Evolutionary conservation across 2,888 invertebrate genomes (phyloP), one percentile per base, ranked within the genome.

Genomic region (Stegophylla sp.): DNA sequence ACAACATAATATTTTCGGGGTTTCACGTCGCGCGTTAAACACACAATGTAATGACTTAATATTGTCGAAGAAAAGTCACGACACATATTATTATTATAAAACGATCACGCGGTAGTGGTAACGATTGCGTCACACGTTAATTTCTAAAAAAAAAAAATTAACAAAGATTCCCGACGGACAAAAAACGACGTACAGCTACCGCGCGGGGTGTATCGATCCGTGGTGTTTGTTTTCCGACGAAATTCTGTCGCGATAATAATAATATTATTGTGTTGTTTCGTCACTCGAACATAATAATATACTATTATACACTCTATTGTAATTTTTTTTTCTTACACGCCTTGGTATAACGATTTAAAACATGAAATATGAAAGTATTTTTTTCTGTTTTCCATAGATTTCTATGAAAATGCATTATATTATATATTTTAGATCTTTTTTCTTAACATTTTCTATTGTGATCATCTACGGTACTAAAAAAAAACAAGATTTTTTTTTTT

Each of bases 1-100:
- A 56, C 43, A 23, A 43, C 10, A 72, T n/a, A n/a, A n/a, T n/a
- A n/a, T n/a, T n/a, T 72, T 72, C 56, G 23, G 53, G 41, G 41
- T 72, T 41, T 43, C 23, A 41, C 72, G 17, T 56, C 23, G 43
- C 12, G 17, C n/a, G 41, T 9, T 34, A 56, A 43, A 26, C 23
- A 56, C 41, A 23, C 56, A 72, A 72, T 23, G 53, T 72, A 72
- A 72, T 23, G 53, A 56, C 56, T 72, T 41, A 56, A 72, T n/a
- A n/a, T 72, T 72, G 41, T 69, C 17, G 1, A 34, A 56, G 41
- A 43, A 56, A 56, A 72, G 41, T 72, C 56, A 56, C 72, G 56
- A 26, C 56, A 56, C 43, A 10, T 10, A 15, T 41, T 43, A 56
- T 41, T 56, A 56, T 5, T 3, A 13, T n/a, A 3, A 17, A 10